Percentiles rank a stretch among this genome's conserved stretches.
Evolutionary conservation across 1,140 invertebrate genomes (phyloP).

Genomic region (Calycopis cecrops): DNA sequence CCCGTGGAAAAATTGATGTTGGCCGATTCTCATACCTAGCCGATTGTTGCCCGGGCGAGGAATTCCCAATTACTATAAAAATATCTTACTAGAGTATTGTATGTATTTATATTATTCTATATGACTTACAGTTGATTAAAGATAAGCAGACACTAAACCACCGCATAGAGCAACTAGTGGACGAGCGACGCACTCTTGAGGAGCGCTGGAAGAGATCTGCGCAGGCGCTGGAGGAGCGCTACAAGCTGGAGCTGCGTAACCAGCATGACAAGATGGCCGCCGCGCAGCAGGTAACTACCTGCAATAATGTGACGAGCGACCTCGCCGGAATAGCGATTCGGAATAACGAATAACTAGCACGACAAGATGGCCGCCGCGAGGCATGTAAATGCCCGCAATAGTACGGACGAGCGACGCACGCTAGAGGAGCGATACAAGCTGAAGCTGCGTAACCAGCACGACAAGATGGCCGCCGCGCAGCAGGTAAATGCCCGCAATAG

Average conservation of each 20-base stretch:
- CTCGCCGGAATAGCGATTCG: too few relatives aligned
- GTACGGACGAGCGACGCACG: too few relatives aligned
- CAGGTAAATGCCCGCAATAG: slow-evolving; percentile 32
- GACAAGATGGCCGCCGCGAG: slow-evolving; percentile 67
- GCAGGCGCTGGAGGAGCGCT: slow-evolving; percentile 55
- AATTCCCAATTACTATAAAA: too few relatives aligned
- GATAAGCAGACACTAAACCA: slow-evolving; percentile 69
- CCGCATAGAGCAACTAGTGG: slow-evolving; percentile 63
- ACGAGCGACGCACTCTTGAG: slow-evolving; percentile 53
- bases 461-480: slow-evolving; percentile 66
- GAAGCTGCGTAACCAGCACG: slow-evolving; percentile 58
- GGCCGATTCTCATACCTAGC: too few relatives aligned
- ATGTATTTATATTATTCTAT: background rate
- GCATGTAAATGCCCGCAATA: too few relatives aligned
- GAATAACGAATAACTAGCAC: slow-evolving; percentile 61
- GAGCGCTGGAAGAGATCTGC: slow-evolving; percentile 62
- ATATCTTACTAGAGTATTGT: too few relatives aligned
- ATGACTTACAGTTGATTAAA: slow-evolving; percentile 50
- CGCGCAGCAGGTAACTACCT: slow-evolving; percentile 64
- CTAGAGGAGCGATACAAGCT: too few relatives aligned
- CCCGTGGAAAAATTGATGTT: too few relatives aligned
- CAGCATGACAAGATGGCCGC: slow-evolving; percentile 68
- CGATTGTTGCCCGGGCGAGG: too few relatives aligned
- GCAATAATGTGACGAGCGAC: too few relatives aligned
- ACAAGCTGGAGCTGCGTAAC: slow-evolving; percentile 57